These are phyloP conservation scores for Dicerorhinus sumatrensis DNA, from an alignment of 2,113 vertebrate species.

Conservation along the genomic window DNA sequence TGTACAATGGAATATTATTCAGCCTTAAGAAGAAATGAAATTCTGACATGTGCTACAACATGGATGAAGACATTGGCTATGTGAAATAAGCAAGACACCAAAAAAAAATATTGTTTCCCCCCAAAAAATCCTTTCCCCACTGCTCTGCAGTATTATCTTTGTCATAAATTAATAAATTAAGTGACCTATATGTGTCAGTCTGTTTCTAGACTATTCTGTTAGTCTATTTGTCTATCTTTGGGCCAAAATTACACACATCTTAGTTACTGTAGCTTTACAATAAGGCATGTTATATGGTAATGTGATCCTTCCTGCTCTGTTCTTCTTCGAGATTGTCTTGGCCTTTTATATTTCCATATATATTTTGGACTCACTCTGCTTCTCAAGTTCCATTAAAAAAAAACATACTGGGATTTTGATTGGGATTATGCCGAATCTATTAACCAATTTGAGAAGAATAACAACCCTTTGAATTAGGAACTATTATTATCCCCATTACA, in stretches of 20 bases:
- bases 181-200: background rate
- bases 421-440: background rate
- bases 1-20: background rate
- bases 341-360: background rate
- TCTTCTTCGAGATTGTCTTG: background rate
- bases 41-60: background rate
- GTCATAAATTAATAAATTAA: background rate
- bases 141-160: background rate
- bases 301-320: background rate
- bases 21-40: background rate
- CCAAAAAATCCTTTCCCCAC: background rate
- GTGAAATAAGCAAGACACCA: background rate
- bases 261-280: background rate
- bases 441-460: background rate
- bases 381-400: background rate
- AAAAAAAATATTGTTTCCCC: background rate
- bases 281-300: too few species aligned
- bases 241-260: background rate
- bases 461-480: background rate
- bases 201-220: background rate
- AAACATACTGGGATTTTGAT: background rate
- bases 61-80: background rate
- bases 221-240: background rate
- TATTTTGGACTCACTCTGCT: background rate
- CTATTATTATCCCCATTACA: background rate